Base-by-base conservation (phyloP, 2,888 invertebrate genomes). In the Leptogaster cylindrica region DNA sequence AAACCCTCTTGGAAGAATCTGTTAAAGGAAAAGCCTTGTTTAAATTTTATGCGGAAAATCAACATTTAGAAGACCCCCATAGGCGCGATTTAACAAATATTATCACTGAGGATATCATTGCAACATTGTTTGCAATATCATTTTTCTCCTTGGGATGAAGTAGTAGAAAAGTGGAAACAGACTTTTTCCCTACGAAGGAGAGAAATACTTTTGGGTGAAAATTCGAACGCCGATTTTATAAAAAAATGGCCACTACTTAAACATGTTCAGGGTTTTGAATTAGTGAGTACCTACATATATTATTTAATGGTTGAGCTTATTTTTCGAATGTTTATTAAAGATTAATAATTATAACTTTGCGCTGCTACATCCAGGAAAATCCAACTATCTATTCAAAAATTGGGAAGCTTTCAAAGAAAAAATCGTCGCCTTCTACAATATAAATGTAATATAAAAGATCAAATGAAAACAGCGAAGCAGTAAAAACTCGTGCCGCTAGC, bases 211-310 rank as follows among this genome's bases (percentile, higher is more conserved):
- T 10, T 3, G 3, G 39, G 10, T 39, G 10, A 39, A 12, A 3
- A 50, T 6, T 50, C 50, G 3, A 50, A 50, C n/a, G 50, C 25
- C 20, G 27, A 46, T 18, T 50, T 50, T 50, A 18, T 27, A 50
- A 50, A 50, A n/a, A 50, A 50, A 23, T 50, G 50, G 50, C 27
- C 50, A 23, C 10, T 27, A 27, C 20, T 50, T 50, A 50, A 50
- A 50, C 50, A 50, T 23, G 50, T 6, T 7, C 50, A 50, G 23
- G 50, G 23, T 25, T 50, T 50, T 50, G 23, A 50, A 50, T 23
- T 50, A 18, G 50, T 50, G 50, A 50, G 50, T 23, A 23, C 20
- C n/a, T n/a, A n/a, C n/a, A n/a, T n/a, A n/a, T n/a, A 46, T 50
- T 50, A 50, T 23, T 50, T 1, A 50, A 50, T 18, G 3, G 10